phyloP scores from a whole-genome alignment of 2,113 vertebrate species.

The Mustela lutreola region DNA sequence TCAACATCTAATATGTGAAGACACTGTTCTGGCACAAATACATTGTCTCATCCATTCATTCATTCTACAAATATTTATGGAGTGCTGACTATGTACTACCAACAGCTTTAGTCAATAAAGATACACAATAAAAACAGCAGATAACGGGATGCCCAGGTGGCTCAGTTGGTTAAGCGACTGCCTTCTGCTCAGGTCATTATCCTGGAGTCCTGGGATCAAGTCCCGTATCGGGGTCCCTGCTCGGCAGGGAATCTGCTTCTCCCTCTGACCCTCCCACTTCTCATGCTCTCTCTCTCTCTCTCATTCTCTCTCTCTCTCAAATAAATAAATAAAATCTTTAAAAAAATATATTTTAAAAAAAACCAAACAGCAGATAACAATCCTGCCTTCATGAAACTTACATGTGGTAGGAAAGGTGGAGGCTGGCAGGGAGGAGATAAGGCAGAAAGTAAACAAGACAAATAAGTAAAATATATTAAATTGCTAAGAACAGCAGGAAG shows the following conservation, averaged over 20 bases:
- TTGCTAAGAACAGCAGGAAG: background rate
- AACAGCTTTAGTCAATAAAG: background rate
- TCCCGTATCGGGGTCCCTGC: too few species aligned
- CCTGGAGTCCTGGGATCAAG: too few species aligned
- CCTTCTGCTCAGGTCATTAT: too few species aligned
- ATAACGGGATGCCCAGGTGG: background rate
- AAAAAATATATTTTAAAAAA: too few species aligned
- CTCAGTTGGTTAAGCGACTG: too few species aligned
- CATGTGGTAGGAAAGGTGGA: accelerated
- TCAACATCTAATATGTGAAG: background rate
- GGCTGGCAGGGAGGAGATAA: background rate
- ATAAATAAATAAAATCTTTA: too few species aligned
- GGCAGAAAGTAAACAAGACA: constrained; percentile 22
- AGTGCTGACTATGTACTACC: background rate
- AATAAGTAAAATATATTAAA: constrained; percentile 1
- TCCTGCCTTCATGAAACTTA: background rate
- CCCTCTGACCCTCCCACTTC: too few species aligned
- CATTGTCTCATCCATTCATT: background rate
- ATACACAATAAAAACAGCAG: background rate
- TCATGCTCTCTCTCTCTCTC: too few species aligned
- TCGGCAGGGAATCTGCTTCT: too few species aligned
- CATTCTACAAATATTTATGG: background rate
- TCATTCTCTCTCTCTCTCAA: too few species aligned
- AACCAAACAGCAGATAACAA: background rate
- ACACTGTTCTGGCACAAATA: background rate